Conservation (phyloP, 2,888 invertebrate genomes). For the Galerucella pusilla region DNA sequence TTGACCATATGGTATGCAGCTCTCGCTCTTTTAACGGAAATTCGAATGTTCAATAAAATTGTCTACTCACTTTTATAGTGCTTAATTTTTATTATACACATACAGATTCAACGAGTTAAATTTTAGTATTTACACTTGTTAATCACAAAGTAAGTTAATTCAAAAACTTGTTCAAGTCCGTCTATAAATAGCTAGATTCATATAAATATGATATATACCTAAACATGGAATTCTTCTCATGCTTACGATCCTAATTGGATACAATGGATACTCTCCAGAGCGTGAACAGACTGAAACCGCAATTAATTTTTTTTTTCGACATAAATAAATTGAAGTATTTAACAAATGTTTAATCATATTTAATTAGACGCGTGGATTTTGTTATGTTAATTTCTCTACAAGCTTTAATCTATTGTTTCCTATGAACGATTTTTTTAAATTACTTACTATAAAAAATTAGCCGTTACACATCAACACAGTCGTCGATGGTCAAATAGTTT, state of each 20-base stretch:
- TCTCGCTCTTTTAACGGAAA: slow-evolving; percentile 13
- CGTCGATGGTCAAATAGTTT: no score
- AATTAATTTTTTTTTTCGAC: neutral
- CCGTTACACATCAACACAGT: neutral
- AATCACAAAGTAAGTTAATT: no score
- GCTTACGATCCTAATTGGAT: neutral
- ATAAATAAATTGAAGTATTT: neutral
- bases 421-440: neutral
- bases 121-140: no score
- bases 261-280: neutral
- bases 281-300: neutral
- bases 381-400: neutral
- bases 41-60: neutral
- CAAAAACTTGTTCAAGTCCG: no score
- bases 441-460: no score
- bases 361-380: neutral
- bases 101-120: neutral
- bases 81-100: neutral
- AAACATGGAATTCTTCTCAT: no score
- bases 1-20: slow-evolving; percentile 24
- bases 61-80: neutral
- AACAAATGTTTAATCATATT: neutral
- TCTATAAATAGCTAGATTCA: no score
- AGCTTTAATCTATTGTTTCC: neutral
- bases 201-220: no score